Evolutionary conservation across 2,113 vertebrate species (phyloP), one percentile per base, ranked within the genome.

Genomic region (Apistogramma diplotaenia): DNA sequence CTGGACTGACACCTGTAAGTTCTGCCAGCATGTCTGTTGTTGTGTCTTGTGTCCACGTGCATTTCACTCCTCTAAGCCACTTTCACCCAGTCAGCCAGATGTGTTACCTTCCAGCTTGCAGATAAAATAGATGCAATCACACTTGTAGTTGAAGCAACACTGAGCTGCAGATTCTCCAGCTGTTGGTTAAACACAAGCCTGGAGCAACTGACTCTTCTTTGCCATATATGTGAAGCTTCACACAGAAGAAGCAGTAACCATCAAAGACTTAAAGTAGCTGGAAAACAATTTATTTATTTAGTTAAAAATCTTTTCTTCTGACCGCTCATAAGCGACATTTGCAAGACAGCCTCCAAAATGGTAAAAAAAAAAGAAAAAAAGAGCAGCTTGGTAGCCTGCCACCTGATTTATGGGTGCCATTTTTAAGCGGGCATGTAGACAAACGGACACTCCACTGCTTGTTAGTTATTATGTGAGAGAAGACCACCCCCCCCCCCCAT

Each of bases 1-100:
- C 78, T 8, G 96, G 95, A 71, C 96, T 98, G 60, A 58, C 85
- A 58, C 92, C 95, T 88, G 97, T 98, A 92, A 96, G 97, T 92
- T 73, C 43, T 35, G 1, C 31, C n/a, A 13, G 23, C 46, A 18
- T 37, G 18, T 18, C 35, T 46, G 21, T 65, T 65, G 35, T 18
- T 65, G 27, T 43, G 12, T 70, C 29, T 40, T 73, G 4, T 16
- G 6, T 35, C 4, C 4, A 19, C 40, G 51, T 21, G 35, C 12
- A 49, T 82, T 53, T 33, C 37, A 18, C 23, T 76, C 33, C 23
- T 21, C 31, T 56, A 18, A 53, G 23, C 56, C 18, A 49, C 53
- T 59, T 74, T 58, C 57, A 61, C 15, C 51, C 25, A 29, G 15
- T 75, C 23, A 60, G 74, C 9, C n/a, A 6, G 61, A 56, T 51